Percentiles rank a stretch among this genome's conserved stretches.
These are phyloP conservation scores for Nasua narica DNA, from an alignment of 2,797 vertebrate species.

Conservation along the genomic window DNA sequence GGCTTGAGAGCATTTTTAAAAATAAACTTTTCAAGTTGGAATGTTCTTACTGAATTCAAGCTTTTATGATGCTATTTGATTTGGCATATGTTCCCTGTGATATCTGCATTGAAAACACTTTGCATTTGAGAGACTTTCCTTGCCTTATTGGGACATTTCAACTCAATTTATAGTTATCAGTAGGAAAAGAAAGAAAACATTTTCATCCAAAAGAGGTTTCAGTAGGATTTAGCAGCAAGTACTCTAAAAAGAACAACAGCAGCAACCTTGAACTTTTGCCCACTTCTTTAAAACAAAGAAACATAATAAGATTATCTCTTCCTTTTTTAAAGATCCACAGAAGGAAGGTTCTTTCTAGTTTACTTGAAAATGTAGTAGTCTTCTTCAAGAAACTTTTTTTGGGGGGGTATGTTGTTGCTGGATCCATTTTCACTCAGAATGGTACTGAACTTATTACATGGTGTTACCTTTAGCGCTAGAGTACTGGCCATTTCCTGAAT, in stretches of 20 bases:
- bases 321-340: background rate
- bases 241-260: conserved; percentile 64
- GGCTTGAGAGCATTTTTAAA: conserved; percentile 71
- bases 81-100: conserved; percentile 75
- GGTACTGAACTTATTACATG: background rate
- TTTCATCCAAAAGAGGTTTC: conserved; percentile 61
- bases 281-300: conserved; percentile 26
- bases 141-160: conserved; percentile 67
- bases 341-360: background rate
- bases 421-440: background rate
- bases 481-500: background rate
- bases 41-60: conserved; percentile 70
- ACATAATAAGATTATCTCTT: background rate
- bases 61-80: conserved; percentile 71
- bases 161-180: conserved; percentile 70
- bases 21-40: conserved; percentile 74
- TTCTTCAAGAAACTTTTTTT: background rate
- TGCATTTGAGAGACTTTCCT: conserved; percentile 73
- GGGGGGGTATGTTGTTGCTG: no score
- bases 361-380: background rate
- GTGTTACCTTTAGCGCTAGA: background rate
- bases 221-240: conserved; percentile 50
- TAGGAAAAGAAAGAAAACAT: conserved; percentile 56
- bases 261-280: conserved; percentile 57
- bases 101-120: conserved; percentile 76